phyloP scores from a whole-genome alignment of 2,797 vertebrate species.

The Rhinogobio ventralis region DNA sequence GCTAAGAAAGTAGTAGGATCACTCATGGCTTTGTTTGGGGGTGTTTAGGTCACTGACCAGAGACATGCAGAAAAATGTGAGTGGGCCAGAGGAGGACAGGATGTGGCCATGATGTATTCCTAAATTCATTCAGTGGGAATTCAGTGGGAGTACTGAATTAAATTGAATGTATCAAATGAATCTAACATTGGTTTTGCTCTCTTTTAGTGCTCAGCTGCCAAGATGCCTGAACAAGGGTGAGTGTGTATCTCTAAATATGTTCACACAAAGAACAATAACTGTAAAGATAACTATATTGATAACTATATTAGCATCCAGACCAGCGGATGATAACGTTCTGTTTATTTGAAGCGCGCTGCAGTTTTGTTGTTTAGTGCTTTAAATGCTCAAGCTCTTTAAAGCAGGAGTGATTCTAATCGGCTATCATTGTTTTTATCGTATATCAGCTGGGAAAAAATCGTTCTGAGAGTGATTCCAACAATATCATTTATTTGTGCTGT shows the following conservation, averaged over 20 bases:
- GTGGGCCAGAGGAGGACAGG: not conserved
- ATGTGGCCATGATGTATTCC: not conserved
- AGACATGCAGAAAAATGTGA: not conserved
- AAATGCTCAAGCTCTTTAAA: not conserved
- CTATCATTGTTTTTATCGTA: not conserved
- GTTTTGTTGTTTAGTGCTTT: no score
- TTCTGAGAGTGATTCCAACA: not conserved
- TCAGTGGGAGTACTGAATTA: not conserved
- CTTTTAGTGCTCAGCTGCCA: not conserved
- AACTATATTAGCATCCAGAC: not conserved
- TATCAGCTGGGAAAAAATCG: not conserved
- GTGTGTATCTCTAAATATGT: not conserved
- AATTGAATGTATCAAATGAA: not conserved
- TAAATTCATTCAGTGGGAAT: not conserved
- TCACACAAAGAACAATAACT: not conserved
- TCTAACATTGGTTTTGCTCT: not conserved
- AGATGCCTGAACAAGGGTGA: constrained; percentile 38
- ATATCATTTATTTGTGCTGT: not conserved
- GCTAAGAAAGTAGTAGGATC: not conserved
- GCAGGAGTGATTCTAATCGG: not conserved
- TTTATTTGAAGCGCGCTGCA: not conserved
- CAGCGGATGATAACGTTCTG: not conserved
- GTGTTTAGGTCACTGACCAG: not conserved
- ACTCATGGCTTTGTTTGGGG: not conserved
- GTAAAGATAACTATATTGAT: not conserved